Evolutionary conservation across 92 coral and sea anemone genomes (phyloP).

Genomic region (Parazoanthus darwini): DNA sequence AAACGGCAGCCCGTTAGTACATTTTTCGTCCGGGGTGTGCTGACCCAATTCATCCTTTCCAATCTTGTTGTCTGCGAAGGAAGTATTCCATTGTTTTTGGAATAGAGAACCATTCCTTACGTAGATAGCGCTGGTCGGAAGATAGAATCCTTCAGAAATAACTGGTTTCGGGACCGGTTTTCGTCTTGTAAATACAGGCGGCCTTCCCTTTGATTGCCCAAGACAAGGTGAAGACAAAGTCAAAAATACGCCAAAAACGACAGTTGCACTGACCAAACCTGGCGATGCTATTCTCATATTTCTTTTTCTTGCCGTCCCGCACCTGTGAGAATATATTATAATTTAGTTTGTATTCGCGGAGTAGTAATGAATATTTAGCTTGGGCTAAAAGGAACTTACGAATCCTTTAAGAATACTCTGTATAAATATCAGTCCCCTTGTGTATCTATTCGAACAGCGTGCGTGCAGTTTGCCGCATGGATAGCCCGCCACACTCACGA

Average conservation of each 20-base stretch:
- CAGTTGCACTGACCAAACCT: not conserved
- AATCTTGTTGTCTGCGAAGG: constrained; percentile 52
- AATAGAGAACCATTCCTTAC: constrained; percentile 18
- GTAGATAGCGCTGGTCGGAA: constrained; percentile 43
- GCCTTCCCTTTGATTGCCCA: constrained; percentile 19
- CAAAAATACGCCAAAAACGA: not conserved
- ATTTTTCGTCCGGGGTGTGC: constrained; percentile 79
- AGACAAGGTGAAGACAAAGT: not conserved
- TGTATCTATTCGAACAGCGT: not conserved
- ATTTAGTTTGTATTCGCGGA: not conserved
- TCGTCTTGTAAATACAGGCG: constrained; percentile 10
- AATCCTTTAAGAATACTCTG: not conserved
- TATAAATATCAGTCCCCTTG: not conserved
- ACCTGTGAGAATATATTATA: constrained; percentile 13
- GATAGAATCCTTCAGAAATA: constrained; percentile 49
- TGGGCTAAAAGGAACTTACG: not conserved
- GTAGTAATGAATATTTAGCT: not conserved
- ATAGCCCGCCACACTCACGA: not conserved
- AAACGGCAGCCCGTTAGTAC: constrained; percentile 72
- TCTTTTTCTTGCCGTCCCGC: not conserved
- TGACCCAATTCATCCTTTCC: constrained; percentile 51
- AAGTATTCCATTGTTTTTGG: constrained; percentile 27
- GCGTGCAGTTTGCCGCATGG: constrained; percentile 19
- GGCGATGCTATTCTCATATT: constrained; percentile 9
- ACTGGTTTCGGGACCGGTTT: not conserved